These are phyloP conservation scores for Ormia ochracea DNA, from an alignment of 2,888 invertebrate genomes.

Conservation along the genomic window DNA sequence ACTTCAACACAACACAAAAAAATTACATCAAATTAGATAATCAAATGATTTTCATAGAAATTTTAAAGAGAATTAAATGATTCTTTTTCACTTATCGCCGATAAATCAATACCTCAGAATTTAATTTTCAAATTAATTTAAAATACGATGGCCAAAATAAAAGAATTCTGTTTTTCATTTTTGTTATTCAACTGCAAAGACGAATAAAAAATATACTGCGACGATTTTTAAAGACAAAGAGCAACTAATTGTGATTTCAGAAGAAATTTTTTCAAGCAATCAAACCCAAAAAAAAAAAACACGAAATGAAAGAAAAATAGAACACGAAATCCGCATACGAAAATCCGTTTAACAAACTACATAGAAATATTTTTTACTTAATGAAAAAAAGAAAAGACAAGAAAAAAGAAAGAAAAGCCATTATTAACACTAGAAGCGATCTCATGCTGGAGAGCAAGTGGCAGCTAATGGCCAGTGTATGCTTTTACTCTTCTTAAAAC, in stretches of 20 bases:
- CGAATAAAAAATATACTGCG: conserved; percentile 31
- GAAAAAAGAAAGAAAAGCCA: conserved; percentile 20
- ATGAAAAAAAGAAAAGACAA: conserved; percentile 3
- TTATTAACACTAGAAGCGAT: conserved; percentile 3
- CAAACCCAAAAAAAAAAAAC: too few relatives aligned
- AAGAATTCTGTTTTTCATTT: neutral
- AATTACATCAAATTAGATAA: neutral
- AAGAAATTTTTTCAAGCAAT: neutral
- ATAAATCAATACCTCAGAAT: neutral
- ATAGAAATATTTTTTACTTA: conserved; percentile 3
- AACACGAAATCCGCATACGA: conserved; percentile 35
- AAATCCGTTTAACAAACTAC: conserved; percentile 21
- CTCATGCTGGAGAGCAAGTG: conserved; percentile 22
- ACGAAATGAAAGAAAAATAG: conserved; percentile 12
- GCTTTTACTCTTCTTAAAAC: too few relatives aligned
- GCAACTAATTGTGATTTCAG: conserved; percentile 39
- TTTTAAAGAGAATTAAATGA: too few relatives aligned
- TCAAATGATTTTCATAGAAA: neutral
- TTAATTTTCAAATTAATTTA: neutral
- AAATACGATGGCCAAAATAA: neutral
- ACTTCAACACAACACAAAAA: neutral
- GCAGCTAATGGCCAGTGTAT: neutral
- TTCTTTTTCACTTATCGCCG: neutral
- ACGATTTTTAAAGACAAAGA: conserved; percentile 55
- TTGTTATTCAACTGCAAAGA: neutral